Evolutionary conservation across 2,888 invertebrate genomes (phyloP).

Genomic region (Sinelater perroti): DNA sequence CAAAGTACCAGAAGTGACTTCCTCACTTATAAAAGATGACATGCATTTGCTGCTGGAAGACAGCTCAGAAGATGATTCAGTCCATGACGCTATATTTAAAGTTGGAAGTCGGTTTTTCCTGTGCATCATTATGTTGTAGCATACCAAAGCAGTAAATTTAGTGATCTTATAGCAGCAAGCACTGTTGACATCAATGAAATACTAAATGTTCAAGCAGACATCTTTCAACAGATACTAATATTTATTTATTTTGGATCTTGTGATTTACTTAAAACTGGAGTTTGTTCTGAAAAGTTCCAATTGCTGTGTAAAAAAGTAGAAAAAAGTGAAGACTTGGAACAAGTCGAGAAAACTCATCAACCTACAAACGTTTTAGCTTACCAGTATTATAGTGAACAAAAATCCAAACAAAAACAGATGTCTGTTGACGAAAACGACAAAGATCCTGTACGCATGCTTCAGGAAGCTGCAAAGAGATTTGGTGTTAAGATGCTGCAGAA

Average conservation of each 20-base stretch:
- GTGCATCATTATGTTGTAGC: constrained; percentile 80
- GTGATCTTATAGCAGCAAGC: constrained; percentile 63
- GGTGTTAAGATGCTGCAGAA: constrained; percentile 64
- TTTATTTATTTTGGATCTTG: constrained; percentile 77
- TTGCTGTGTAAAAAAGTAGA: constrained; percentile 41
- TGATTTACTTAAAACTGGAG: constrained; percentile 66
- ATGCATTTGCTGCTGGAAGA: constrained; percentile 69
- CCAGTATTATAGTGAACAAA: constrained; percentile 60
- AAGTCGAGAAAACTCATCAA: too few relatives aligned
- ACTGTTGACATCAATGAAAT: constrained; percentile 60
- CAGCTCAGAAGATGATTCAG: constrained; percentile 69
- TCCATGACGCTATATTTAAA: constrained; percentile 79
- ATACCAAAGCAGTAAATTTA: constrained; percentile 70
- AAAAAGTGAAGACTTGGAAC: constrained; percentile 34
- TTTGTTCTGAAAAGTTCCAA: constrained; percentile 54
- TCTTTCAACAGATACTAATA: constrained; percentile 75
- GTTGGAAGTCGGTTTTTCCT: constrained; percentile 69
- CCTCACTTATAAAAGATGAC: constrained; percentile 62
- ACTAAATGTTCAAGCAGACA: constrained; percentile 67
- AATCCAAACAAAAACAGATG: constrained; percentile 14
- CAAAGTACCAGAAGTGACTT: constrained; percentile 62
- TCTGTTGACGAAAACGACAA: constrained; percentile 39
- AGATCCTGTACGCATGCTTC: constrained; percentile 67
- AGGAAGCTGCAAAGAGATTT: constrained; percentile 66
- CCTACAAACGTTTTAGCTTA: constrained; percentile 64